Evolutionary conservation across 2,888 invertebrate species (phyloP).

Genomic region (Tubiluchus corallicola): DNA sequence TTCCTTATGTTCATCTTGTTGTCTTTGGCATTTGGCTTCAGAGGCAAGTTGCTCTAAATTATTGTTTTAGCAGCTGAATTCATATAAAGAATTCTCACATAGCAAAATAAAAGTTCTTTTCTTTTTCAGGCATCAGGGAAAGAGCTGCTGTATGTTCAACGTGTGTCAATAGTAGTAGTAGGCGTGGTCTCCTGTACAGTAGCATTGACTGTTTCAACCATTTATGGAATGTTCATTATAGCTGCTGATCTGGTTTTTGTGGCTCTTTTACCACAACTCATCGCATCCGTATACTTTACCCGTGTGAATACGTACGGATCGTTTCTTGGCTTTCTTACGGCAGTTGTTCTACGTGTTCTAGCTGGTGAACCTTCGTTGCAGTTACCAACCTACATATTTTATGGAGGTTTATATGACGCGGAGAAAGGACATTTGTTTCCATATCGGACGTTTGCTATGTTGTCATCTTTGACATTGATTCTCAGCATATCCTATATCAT

Average conservation of each 20-base stretch:
- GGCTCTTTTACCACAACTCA: slow-evolving; percentile 22
- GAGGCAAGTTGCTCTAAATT: no score
- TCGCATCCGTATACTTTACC: slow-evolving; percentile 17
- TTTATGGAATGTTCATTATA: slow-evolving; percentile 20
- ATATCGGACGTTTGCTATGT: slow-evolving; percentile 28
- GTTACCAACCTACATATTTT: slow-evolving; percentile 17
- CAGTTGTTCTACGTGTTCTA: slow-evolving; percentile 18
- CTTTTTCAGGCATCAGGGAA: slow-evolving; percentile 17
- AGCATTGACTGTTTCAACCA: slow-evolving; percentile 17
- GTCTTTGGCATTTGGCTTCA: no score
- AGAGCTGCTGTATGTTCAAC: slow-evolving; percentile 18
- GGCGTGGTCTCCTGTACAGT: slow-evolving; percentile 17
- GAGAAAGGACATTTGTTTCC: slow-evolving; percentile 25
- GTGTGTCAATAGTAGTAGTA: slow-evolving; percentile 16
- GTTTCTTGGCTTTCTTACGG: slow-evolving; percentile 15
- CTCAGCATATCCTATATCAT: slow-evolving; percentile 12
- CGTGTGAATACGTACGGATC: slow-evolving; percentile 20
- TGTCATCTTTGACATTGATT: slow-evolving; percentile 17
- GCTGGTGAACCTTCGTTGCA: slow-evolving; percentile 19
- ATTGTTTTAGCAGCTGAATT: no score
- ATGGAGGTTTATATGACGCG: slow-evolving; percentile 16
- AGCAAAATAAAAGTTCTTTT: no score
- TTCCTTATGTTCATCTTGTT: no score
- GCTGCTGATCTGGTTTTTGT: slow-evolving; percentile 24
- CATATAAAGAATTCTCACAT: no score